These are phyloP conservation scores for Brotula barbata DNA, from an alignment of 2,797 vertebrate species.

Conservation along the genomic window DNA sequence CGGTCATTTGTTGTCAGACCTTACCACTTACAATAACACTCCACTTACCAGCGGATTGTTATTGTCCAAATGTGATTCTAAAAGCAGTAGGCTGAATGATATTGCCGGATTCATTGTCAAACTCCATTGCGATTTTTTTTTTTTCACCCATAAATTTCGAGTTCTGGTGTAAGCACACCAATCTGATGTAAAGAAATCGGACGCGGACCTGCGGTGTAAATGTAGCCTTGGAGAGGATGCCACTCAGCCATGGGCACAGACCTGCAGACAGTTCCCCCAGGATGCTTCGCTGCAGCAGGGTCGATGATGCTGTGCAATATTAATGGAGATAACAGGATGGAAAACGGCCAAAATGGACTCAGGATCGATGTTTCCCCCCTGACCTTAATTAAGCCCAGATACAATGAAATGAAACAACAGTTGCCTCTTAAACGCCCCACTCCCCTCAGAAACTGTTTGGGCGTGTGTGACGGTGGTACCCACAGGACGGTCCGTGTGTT, in stretches of 20 bases:
- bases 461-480: slow-evolving; percentile 74
- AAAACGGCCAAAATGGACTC: slow-evolving; percentile 54
- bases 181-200: too few species aligned
- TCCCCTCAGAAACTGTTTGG: slow-evolving; percentile 44
- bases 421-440: slow-evolving; percentile 33
- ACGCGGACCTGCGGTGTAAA: too few species aligned
- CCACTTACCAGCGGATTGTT: too few species aligned
- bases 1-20: too few species aligned
- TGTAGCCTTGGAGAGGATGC: neutral
- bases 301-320: slow-evolving; percentile 67
- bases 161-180: too few species aligned
- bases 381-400: slow-evolving; percentile 67
- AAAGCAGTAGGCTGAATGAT: too few species aligned
- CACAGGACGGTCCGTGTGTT: slow-evolving; percentile 27
- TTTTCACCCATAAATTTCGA: too few species aligned
- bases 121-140: too few species aligned
- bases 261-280: slow-evolving; percentile 39
- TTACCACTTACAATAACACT: too few species aligned
- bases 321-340: slow-evolving; percentile 66
- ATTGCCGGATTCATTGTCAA: too few species aligned
- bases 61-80: too few species aligned
- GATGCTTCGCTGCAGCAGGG: slow-evolving; percentile 43
- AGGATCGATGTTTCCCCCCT: slow-evolving; percentile 52
- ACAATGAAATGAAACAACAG: slow-evolving; percentile 43
- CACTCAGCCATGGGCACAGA: slow-evolving; percentile 11